phyloP scores from a whole-genome alignment of 2,888 invertebrate genomes.

The Stenichneumon culpator region DNA sequence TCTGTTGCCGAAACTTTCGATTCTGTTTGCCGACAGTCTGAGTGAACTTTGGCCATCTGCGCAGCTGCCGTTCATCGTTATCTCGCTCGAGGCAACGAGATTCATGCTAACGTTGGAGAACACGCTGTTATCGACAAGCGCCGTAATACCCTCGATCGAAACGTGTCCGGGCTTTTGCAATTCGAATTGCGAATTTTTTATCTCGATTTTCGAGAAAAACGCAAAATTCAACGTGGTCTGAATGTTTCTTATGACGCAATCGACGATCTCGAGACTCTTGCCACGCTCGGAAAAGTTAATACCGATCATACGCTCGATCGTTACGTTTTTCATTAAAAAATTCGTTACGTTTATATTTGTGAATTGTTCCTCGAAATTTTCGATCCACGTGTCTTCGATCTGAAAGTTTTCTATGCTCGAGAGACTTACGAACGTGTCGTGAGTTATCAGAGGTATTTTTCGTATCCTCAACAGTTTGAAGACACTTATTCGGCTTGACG shows the following conservation, averaged over 20 bases:
- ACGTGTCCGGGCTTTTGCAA: conserved; percentile 74
- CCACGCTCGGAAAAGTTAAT: conserved; percentile 74
- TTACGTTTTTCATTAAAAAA: conserved; percentile 75
- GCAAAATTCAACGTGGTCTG: conserved; percentile 74
- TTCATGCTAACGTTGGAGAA: conserved; percentile 77
- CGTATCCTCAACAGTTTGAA: conserved; percentile 73
- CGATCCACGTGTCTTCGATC: conserved; percentile 74
- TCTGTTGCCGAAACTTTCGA: conserved; percentile 74
- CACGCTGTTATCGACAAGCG: conserved; percentile 71
- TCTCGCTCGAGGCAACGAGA: conserved; percentile 69
- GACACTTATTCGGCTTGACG: conserved; percentile 64
- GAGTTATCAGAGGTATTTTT: conserved; percentile 71
- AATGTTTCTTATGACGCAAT: conserved; percentile 72
- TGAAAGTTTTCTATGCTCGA: conserved; percentile 70
- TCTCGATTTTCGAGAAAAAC: conserved; percentile 73
- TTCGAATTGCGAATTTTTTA: conserved; percentile 74
- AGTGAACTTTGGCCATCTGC: conserved; percentile 79
- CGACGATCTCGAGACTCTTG: conserved; percentile 69
- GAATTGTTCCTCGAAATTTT: conserved; percentile 76
- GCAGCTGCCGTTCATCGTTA: conserved; percentile 74
- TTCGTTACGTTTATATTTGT: conserved; percentile 65
- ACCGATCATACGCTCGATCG: conserved; percentile 71
- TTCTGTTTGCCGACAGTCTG: conserved; percentile 73
- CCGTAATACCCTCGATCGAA: conserved; percentile 71
- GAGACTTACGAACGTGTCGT: conserved; percentile 71